Percentiles rank a stretch among this genome's conserved stretches.
These are phyloP conservation scores for Platerodrilus igneus DNA, from an alignment of 2,888 invertebrate genomes.

Conservation along the genomic window DNA sequence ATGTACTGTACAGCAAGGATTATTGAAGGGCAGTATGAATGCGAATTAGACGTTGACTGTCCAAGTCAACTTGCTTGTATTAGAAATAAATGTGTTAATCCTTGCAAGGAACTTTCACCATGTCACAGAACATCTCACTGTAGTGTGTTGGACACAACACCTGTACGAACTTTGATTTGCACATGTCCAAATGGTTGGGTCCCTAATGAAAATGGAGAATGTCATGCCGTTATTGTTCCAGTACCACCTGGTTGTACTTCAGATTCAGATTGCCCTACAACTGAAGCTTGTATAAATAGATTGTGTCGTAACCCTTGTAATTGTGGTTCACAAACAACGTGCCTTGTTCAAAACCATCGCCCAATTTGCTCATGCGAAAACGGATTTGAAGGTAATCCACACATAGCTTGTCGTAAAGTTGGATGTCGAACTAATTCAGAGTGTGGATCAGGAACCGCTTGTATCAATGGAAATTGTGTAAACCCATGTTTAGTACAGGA, in stretches of 20 bases:
- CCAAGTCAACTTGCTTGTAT: constrained; percentile 78
- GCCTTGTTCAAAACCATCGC: constrained; percentile 75
- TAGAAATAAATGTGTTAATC: constrained; percentile 70
- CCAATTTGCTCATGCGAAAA: constrained; percentile 82
- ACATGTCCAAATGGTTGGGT: constrained; percentile 83
- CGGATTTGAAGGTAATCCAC: constrained; percentile 83
- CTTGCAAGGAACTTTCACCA: constrained; percentile 71
- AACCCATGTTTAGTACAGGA: constrained; percentile 79
- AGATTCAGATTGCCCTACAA: constrained; percentile 72
- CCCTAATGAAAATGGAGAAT: constrained; percentile 73
- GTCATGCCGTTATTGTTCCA: constrained; percentile 66
- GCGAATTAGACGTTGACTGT: constrained; percentile 74
- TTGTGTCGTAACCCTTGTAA: constrained; percentile 84
- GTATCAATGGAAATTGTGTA: constrained; percentile 79
- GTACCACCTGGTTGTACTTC: constrained; percentile 71
- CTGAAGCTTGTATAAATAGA: constrained; percentile 80
- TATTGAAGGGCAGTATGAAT: constrained; percentile 59
- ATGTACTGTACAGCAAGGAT: constrained; percentile 64
- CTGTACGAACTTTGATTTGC: constrained; percentile 83
- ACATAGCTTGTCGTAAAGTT: constrained; percentile 71
- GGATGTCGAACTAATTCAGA: constrained; percentile 81
- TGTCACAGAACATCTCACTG: constrained; percentile 73
- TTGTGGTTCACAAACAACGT: constrained; percentile 80
- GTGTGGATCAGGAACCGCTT: constrained; percentile 77
- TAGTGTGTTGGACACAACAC: constrained; percentile 77